phyloP scores from a whole-genome alignment of 1,140 invertebrate species.

The Muscidifurax raptorellus region DNA sequence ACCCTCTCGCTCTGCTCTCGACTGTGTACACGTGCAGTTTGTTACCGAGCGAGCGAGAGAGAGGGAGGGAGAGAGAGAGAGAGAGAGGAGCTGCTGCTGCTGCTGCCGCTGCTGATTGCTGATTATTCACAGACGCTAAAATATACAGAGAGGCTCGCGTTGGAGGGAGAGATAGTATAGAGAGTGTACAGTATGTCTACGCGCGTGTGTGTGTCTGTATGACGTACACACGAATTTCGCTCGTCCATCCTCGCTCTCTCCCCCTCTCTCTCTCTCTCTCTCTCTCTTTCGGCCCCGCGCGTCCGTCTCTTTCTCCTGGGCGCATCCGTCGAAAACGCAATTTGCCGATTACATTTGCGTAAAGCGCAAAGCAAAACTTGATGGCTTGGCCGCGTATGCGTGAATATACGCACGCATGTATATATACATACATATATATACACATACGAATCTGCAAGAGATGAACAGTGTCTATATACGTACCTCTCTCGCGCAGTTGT shows the following conservation, averaged over 20 bases:
- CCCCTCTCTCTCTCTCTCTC: not conserved
- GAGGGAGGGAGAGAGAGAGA: conserved; percentile 16
- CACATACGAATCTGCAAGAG: no score
- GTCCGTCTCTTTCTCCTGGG: not conserved
- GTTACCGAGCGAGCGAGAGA: not conserved
- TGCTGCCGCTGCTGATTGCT: conserved; percentile 58
- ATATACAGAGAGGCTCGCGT: conserved; percentile 54
- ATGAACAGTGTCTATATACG: no score
- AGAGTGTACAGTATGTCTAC: not conserved
- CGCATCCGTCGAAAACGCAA: conserved; percentile 41
- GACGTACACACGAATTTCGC: not conserved
- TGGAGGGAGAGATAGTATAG: not conserved
- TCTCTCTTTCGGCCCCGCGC: not conserved
- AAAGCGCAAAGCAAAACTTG: conserved; percentile 41
- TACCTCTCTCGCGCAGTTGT: not conserved
- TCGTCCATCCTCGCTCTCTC: not conserved
- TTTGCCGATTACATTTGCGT: conserved; percentile 51
- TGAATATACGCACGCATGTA: no score
- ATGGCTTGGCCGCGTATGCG: not conserved
- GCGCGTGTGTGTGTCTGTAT: not conserved
- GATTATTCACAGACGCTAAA: conserved; percentile 63
- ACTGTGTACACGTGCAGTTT: conserved; percentile 49
- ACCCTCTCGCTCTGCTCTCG: conserved; percentile 7
- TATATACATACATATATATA: no score
- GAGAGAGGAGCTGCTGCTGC: conserved; percentile 11